These are phyloP conservation scores for Linnaemya tessellans DNA, from an alignment of 2,888 invertebrate species.

Conservation along the genomic window DNA sequence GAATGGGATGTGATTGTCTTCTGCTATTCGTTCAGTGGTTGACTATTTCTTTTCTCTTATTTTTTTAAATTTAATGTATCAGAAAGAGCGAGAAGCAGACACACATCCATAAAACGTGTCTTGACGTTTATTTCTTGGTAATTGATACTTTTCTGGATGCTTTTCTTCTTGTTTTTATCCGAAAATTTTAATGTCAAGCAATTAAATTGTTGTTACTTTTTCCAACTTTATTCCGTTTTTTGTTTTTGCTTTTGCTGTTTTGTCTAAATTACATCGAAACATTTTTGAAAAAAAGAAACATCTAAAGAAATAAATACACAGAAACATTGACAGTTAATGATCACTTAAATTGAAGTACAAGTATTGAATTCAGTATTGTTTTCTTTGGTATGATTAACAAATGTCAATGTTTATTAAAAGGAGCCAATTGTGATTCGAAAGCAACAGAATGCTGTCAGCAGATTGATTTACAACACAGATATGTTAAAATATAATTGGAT, in stretches of 20 bases:
- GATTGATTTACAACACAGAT: conserved; percentile 67
- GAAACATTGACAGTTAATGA: conserved; percentile 69
- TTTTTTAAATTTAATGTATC: conserved; percentile 25
- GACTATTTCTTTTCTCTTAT: conserved; percentile 5
- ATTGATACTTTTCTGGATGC: conserved; percentile 71
- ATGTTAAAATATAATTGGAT: conserved; percentile 63
- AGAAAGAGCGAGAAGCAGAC: conserved; percentile 33
- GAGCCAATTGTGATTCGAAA: conserved; percentile 41
- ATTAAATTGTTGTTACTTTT: conserved; percentile 71
- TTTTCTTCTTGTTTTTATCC: conserved; percentile 60
- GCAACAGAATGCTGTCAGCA: conserved; percentile 48
- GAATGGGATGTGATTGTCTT: conserved; percentile 44
- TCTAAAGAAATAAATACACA: conserved; percentile 17
- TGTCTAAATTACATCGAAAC: conserved; percentile 66
- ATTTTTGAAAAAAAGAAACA: conserved; percentile 14
- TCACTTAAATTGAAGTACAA: conserved; percentile 69
- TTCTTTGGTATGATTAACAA: conserved; percentile 65
- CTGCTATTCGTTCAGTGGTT: conserved; percentile 13
- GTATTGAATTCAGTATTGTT: conserved; percentile 40
- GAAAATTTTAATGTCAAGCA: conserved; percentile 71
- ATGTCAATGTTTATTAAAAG: conserved; percentile 67
- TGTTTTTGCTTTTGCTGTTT: conserved; percentile 48
- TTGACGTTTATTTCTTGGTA: conserved; percentile 71
- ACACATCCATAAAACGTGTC: conserved; percentile 67
- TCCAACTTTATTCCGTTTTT: conserved; percentile 45